Evolutionary conservation across 2,888 invertebrate species (phyloP).

Genomic region (Epirrita christyi): DNA sequence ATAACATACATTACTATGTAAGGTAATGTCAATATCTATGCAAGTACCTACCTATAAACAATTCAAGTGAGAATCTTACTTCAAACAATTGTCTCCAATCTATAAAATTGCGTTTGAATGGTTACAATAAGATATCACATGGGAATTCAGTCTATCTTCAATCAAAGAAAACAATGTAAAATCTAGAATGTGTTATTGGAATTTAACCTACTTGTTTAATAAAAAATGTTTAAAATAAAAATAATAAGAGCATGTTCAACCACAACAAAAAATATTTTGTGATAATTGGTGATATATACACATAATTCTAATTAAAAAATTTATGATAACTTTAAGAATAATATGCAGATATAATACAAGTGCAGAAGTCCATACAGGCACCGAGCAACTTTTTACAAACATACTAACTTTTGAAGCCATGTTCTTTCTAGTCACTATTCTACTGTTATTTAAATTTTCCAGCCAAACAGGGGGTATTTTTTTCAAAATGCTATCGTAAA

Average conservation of each 20-base stretch:
- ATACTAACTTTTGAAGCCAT: conserved; percentile 31
- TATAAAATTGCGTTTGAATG: conserved; percentile 17
- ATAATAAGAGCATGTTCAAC: conserved; percentile 25
- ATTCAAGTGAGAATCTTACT: not conserved
- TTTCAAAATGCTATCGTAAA: conserved; percentile 11
- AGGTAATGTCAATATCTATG: too few species aligned
- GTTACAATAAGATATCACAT: conserved; percentile 35
- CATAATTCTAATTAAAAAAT: conserved; percentile 32
- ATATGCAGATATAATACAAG: conserved; percentile 42
- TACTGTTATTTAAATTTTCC: conserved; percentile 3
- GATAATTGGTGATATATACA: conserved; percentile 29
- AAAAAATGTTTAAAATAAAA: conserved; percentile 14
- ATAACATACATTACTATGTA: too few species aligned
- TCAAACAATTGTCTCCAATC: conserved; percentile 3
- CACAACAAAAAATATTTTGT: conserved; percentile 26
- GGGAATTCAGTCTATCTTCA: conserved; percentile 35
- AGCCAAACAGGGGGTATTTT: conserved; percentile 12
- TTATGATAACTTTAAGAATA: conserved; percentile 25
- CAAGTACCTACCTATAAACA: too few species aligned
- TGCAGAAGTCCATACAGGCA: conserved; percentile 44
- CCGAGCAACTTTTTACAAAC: conserved; percentile 49
- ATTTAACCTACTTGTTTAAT: conserved; percentile 6
- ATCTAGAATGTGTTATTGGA: conserved; percentile 8
- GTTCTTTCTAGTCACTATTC: conserved; percentile 13
- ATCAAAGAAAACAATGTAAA: conserved; percentile 7